Base-by-base conservation (phyloP, 2,113 vertebrate genomes). In the Rhinopomastus cyanomelas region DNA sequence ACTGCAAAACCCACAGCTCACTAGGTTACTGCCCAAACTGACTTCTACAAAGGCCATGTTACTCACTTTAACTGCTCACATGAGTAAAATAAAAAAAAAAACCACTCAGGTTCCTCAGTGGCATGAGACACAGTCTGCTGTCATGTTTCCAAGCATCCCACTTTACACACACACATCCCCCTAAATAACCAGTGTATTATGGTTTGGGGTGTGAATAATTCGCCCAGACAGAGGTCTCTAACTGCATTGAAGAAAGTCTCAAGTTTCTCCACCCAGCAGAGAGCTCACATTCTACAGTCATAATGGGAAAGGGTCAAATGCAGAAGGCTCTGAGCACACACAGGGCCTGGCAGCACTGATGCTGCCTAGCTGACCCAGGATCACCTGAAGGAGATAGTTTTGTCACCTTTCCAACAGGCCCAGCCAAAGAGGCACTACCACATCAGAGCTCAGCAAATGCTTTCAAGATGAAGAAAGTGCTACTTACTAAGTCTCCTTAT, bases 401-500 rank as follows among this genome's bases (percentile, higher is more conserved):
- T 86, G 85, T 85, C 77, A 88, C 86, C 55, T 66, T 81, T 84
- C 90, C 69, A 77, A 77, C 67, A 44, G 1, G 4, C n/a, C 26
- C 17, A 25, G 46, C 53, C 61, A 22, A 36, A 69, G 30, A 64
- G 61, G 11, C 46, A 74, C 69, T 68, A 80, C 53, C 68, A 93
- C 76, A 83, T 86, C 81, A 91, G 66, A 64, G 80, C 18, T 64
- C 5, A 6, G 55, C 44, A 88, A 94, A 81, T 0, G 0, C 94
- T 94, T 55, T 92, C 88, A 90, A 88, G 85, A 88, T 86, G 49
- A 86, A 49, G 39, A 42, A 73, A 91, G 73, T 29, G 36, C 87
- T 88, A 72, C 87, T 89, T 81, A 19, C 71, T 88, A 91, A 94
- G 80, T 68, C 72, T 49, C 61, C 57, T 95, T 94, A 92, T 86